A percentile compares a stretch with the other conserved stretches of the same genome.
phyloP scores from a whole-genome alignment of 2,888 invertebrate genomes.

The Drosophila borborema region DNA sequence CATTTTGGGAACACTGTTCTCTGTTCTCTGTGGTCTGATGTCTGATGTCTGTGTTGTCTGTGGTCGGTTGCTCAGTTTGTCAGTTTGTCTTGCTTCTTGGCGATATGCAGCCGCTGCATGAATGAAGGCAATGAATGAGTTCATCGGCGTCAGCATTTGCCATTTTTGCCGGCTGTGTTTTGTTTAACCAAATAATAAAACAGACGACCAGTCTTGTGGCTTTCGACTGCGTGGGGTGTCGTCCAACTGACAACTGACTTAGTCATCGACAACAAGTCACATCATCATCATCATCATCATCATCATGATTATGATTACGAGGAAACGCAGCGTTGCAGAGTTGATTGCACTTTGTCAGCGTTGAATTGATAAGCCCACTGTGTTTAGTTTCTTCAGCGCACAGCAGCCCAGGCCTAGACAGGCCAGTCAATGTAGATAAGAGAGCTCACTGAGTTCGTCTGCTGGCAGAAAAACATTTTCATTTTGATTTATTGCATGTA shows the following conservation, averaged over 20 bases:
- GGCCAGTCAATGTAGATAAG: conserved; percentile 63
- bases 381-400: conserved; percentile 67
- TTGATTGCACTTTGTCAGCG: conserved; percentile 77
- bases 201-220: conserved; percentile 31
- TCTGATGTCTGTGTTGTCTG: conserved; percentile 8
- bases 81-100: conserved; percentile 2
- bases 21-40: neutral
- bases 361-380: conserved; percentile 68
- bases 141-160: conserved; percentile 71
- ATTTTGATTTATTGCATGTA: conserved; percentile 79
- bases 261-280: conserved; percentile 51
- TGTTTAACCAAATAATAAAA: conserved; percentile 68
- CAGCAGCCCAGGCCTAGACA: conserved; percentile 40
- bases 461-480: conserved; percentile 58
- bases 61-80: conserved; percentile 3
- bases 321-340: conserved; percentile 69
- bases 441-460: conserved; percentile 35
- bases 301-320: conserved; percentile 26
- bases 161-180: conserved; percentile 66
- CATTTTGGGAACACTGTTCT: conserved; percentile 17
- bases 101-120: conserved; percentile 40
- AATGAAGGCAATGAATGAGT: conserved; percentile 71
- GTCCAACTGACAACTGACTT: conserved; percentile 55
- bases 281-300: conserved; percentile 18
- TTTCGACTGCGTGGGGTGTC: conserved; percentile 64